These are phyloP conservation scores for Synergus gifuensis DNA, from an alignment of 2,888 invertebrate genomes.

Conservation along the genomic window DNA sequence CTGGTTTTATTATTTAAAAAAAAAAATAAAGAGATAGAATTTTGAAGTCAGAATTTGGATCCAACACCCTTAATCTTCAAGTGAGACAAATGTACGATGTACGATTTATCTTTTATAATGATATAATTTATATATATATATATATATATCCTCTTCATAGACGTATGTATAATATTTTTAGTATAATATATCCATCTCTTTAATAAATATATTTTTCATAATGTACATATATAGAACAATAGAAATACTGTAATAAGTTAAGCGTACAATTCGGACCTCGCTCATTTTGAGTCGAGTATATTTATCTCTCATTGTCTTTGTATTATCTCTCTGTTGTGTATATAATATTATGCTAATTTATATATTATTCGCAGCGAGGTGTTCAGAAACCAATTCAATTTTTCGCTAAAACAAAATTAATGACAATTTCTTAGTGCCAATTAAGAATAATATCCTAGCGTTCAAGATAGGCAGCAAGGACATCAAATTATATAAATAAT, in stretches of 20 bases:
- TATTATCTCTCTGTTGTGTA: slow-evolving; percentile 1
- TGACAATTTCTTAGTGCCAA: too few species aligned
- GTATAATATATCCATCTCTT: slow-evolving; percentile 41
- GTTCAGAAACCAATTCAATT: not conserved
- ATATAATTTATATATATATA: not conserved
- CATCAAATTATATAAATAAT: too few species aligned
- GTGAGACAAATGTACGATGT: not conserved
- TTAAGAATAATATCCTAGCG: too few species aligned
- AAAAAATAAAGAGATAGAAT: too few species aligned
- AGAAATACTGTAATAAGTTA: slow-evolving; percentile 67
- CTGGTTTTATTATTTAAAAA: too few species aligned
- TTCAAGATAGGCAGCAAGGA: too few species aligned
- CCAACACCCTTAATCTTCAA: not conserved
- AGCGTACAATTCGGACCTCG: slow-evolving; percentile 68
- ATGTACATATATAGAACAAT: slow-evolving; percentile 59
- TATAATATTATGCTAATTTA: slow-evolving; percentile 2
- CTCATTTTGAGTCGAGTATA: slow-evolving; percentile 48
- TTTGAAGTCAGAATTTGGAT: too few species aligned
- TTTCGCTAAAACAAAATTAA: too few species aligned
- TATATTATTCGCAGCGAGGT: slow-evolving; percentile 4
- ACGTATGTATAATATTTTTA: not conserved
- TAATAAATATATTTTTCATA: slow-evolving; percentile 55
- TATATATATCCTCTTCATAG: too few species aligned
- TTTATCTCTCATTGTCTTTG: slow-evolving; percentile 12
- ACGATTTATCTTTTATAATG: not conserved